A percentile compares a stretch with the other conserved stretches of the same genome.
phyloP scores from a whole-genome alignment of 53 echinoderm and acorn worm genomes.

The Holothuria scabra region DNA sequence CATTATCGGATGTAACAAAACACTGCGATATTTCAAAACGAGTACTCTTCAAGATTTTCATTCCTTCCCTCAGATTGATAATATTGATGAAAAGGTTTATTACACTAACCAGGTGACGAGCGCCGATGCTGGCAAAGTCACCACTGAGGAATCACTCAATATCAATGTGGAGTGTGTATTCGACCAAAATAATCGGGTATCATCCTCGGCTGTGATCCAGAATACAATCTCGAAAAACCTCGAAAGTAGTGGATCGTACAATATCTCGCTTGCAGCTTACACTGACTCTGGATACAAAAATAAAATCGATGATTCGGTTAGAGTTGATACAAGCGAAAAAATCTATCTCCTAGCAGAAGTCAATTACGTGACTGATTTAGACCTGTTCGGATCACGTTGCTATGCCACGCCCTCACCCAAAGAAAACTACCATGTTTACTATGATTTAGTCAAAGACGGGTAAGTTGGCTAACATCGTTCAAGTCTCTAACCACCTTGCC shows the following conservation, averaged over 20 bases:
- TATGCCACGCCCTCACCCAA: slow-evolving; percentile 13
- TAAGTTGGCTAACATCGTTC: background rate
- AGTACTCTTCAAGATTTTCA: too few relatives aligned
- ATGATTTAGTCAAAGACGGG: slow-evolving; percentile 19
- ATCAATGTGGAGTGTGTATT: slow-evolving; percentile 25
- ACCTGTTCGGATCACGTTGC: slow-evolving; percentile 14
- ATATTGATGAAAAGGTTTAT: too few relatives aligned
- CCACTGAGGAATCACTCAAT: background rate
- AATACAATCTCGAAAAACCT: background rate
- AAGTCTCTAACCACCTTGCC: too few relatives aligned
- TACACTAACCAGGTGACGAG: slow-evolving; percentile 9
- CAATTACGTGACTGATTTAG: background rate
- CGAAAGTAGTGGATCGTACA: background rate
- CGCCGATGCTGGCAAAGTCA: background rate
- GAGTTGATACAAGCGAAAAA: background rate
- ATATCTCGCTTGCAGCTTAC: slow-evolving; percentile 25
- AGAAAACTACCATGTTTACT: background rate
- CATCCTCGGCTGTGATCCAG: slow-evolving; percentile 21
- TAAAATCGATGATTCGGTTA: background rate
- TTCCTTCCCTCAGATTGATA: too few relatives aligned
- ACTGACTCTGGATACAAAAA: background rate
- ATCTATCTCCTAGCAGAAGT: slow-evolving; percentile 28
- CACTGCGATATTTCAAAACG: too few relatives aligned
- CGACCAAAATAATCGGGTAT: slow-evolving; percentile 30
- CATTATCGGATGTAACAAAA: too few relatives aligned